Evolutionary conservation across 2,888 invertebrate genomes (phyloP), one percentile per base, ranked within the genome.

Genomic region (Drosophila ezoana): DNA sequence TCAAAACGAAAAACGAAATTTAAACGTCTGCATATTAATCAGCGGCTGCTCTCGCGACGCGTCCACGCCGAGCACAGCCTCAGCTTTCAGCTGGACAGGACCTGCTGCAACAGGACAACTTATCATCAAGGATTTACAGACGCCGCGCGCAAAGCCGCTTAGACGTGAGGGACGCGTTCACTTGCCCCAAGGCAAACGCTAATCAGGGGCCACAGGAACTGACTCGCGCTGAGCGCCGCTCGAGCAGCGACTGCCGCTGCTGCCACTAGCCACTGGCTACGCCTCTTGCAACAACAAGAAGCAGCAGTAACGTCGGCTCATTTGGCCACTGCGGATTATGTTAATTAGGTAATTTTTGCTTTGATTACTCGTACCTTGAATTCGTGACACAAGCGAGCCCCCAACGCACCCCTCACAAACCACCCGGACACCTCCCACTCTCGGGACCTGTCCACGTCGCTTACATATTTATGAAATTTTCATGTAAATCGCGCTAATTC

Each of bases 281-380:
- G 72, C 60, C 79, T 23, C 52, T 69, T 59, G 18, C 64, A 53
- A 23, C 56, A 67, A 28, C 40, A 44, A 44, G 38, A 49, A 14
- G 38, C 16, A 43, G 14, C 54, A 61, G 41, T 20, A 71, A 51
- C 66, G 66, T 65, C 80, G 81, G 67, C 89, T 87, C 89, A 87
- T 81, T 79, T 89, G 90, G 81, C 76, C 88, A 87, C 89, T 88
- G 86, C 79, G 88, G 88, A 88, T 88, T 88, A 88, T 90, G 88
- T 84, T 90, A 90, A 88, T 88, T 87, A 88, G 88, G 88, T 90
- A 90, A 88, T 90, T 90, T 89, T 82, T 82, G 82, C 89, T 87
- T 81, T 89, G 86, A 88, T 87, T 89, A 76, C 78, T 69, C 68
- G 66, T 88, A 82, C 88, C 89, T 82, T 75, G 76, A 72, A 72